Percentiles rank a stretch among this genome's conserved stretches.
Conservation (phyloP, 2,888 invertebrate species). For the Archaeoteleia sp. region DNA sequence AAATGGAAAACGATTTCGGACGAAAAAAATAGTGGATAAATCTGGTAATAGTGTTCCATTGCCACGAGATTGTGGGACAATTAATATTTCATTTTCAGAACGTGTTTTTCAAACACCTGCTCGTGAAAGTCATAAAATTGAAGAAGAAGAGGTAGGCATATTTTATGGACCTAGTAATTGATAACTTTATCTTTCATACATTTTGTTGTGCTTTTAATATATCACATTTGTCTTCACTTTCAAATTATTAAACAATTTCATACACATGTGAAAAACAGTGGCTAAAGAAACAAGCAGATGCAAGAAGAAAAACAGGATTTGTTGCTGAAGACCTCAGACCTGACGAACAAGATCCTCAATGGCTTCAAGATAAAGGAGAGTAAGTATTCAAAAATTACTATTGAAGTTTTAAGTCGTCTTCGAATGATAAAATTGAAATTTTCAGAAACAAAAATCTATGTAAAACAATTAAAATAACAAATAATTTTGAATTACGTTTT, state of each 20-base stretch:
- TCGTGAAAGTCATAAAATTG: conserved; percentile 81
- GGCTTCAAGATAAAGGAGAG: conserved; percentile 88
- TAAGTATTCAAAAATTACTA: conserved; percentile 73
- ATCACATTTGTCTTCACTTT: conserved; percentile 2
- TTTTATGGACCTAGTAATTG: too few species aligned
- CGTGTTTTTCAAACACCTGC: conserved; percentile 88
- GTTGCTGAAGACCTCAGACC: conserved; percentile 83
- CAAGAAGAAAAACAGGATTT: conserved; percentile 82
- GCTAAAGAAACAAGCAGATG: conserved; percentile 86
- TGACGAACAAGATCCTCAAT: conserved; percentile 89
- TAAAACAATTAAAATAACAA: too few species aligned
- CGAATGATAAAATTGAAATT: too few species aligned
- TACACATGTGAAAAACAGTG: conserved; percentile 75
- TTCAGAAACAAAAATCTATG: too few species aligned
- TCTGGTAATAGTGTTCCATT: conserved; percentile 76
- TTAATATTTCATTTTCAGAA: conserved; percentile 84
- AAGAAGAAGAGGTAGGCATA: conserved; percentile 81
- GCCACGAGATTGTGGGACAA: conserved; percentile 77
- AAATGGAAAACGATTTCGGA: conserved; percentile 60
- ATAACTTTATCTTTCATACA: background rate
- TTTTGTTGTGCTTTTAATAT: background rate
- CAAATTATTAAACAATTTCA: background rate
- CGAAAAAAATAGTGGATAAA: conserved; percentile 67
- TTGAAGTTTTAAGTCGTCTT: too few species aligned
- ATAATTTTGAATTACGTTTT: too few species aligned